phyloP scores from a whole-genome alignment of 2,797 vertebrate genomes.

The Eulemur mongoz region DNA sequence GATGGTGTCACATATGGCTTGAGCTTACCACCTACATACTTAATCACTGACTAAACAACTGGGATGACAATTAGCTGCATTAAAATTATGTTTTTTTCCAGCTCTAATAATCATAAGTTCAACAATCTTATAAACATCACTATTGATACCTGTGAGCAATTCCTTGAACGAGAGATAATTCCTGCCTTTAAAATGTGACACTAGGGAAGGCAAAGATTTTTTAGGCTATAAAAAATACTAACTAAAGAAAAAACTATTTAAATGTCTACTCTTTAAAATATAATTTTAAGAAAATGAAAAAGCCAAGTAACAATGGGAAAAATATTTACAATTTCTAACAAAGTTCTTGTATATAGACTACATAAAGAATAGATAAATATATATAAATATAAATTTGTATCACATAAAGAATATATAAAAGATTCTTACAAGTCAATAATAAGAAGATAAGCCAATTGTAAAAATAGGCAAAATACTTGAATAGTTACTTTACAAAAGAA shows the following conservation, averaged over 20 bases:
- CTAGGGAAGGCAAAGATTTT: not conserved
- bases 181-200: not conserved
- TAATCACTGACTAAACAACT: not conserved
- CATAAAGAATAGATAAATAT: not conserved
- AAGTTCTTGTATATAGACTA: not conserved
- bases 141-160: not conserved
- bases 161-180: not conserved
- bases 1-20: not conserved
- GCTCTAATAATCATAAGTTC: not conserved
- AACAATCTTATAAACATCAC: not conserved
- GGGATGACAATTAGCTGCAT: not conserved
- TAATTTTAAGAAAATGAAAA: constrained; percentile 32
- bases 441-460: not conserved
- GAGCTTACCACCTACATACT: not conserved
- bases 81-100: not conserved
- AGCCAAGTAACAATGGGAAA: not conserved
- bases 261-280: constrained; percentile 8
- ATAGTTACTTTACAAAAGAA: not conserved
- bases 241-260: not conserved
- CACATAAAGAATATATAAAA: not conserved
- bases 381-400: not conserved
- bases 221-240: not conserved
- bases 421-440: not conserved
- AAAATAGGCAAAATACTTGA: not conserved
- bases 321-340: not conserved